Base-by-base conservation (phyloP, 64 coral and sea anemone species). In the Porites australiensis region DNA sequence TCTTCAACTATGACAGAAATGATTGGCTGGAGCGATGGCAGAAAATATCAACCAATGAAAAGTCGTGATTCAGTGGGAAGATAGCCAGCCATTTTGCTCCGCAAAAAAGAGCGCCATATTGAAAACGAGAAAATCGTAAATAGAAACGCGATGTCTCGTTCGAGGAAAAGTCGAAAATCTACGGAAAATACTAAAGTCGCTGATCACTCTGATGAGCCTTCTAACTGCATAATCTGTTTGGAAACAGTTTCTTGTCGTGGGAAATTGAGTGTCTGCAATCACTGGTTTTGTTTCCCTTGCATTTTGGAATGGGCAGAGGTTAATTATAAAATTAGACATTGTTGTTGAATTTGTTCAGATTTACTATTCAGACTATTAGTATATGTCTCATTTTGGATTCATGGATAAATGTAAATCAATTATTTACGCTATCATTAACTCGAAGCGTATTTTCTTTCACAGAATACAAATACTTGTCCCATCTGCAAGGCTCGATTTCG, bases 241-340 rank as follows among this genome's bases (percentile, higher is more conserved):
- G 98, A 99, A 73, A 90, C 83, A 71, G 88, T 99, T 87, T 77
- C 75, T 43, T 99, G 98, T 66, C 91, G 98, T 13, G 98, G 98
- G 14, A 99, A 96, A 84, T 52, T 99, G 50, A 96, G 94, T 44
- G 98, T 99, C 46, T 99, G 98, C 55, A 58, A 94, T 82, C 98
- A 99, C 77, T 99, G 98, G 98, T 99, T 99, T 93, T 99, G 98
- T 77, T 99, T 92, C 48, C 49, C 75, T 49, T 99, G 98, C 51
- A 94, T 99, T 78, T 83, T 91, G 45, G 98, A 99, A 61, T 99
- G 98, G 98, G 96, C 98, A 9, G 96, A 99, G 98, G 98, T 99
- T 44, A 37, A n/a, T n/a, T n/a, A n/a, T n/a, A n/a, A 37, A 37
- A 37, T 37, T 44, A 62, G 43, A 80, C 21, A 72, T 48, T 63